Percentiles rank a stretch among this genome's conserved stretches.
These are phyloP conservation scores for Prunella strophiata DNA, from an alignment of 2,797 vertebrate genomes.

Conservation along the genomic window DNA sequence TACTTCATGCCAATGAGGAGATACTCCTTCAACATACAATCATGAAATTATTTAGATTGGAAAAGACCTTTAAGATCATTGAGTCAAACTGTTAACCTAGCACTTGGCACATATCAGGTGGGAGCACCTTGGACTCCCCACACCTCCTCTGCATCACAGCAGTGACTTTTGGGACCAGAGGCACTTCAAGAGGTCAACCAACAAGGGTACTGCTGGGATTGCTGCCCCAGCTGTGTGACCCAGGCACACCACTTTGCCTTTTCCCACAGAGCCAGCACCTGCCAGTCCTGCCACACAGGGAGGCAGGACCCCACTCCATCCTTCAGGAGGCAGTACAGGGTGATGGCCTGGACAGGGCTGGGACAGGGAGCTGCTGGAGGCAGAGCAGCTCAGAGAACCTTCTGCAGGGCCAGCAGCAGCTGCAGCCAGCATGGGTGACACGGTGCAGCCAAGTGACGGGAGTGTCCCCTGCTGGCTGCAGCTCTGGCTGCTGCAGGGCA, in stretches of 20 bases:
- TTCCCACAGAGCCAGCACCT: rapidly evolving
- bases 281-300: not conserved
- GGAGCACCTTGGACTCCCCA: not conserved
- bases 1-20: not conserved
- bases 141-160: not conserved
- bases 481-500: not conserved
- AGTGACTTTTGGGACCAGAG: not conserved
- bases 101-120: rapidly evolving
- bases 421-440: not conserved
- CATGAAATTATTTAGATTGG: not conserved
- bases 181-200: not conserved
- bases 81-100: not conserved
- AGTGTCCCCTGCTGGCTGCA: constrained; percentile 47
- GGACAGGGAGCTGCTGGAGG: not conserved
- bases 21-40: not conserved
- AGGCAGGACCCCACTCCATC: not conserved
- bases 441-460: not conserved
- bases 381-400: not conserved
- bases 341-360: not conserved
- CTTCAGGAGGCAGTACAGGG: rapidly evolving
- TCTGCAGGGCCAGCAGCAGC: not conserved
- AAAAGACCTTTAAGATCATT: not conserved
- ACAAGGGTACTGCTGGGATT: not conserved
- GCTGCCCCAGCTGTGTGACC: rapidly evolving
- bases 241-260: not conserved